Conservation (phyloP, 2,113 vertebrate species). For the Gnathonemus longibarbis region DNA sequence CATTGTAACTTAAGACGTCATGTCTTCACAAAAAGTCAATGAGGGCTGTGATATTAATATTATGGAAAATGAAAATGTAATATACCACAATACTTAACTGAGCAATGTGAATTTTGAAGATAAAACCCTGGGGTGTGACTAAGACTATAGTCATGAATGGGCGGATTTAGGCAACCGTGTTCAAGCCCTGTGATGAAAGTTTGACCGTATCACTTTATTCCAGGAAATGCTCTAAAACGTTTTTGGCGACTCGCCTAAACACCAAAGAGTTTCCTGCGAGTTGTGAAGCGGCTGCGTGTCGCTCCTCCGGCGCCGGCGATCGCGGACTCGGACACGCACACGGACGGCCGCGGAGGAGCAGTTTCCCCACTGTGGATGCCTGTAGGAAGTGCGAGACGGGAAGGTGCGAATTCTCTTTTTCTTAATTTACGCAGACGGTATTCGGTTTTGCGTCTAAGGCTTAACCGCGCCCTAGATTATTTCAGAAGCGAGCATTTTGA, state of each 20-base stretch:
- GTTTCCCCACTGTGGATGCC: not conserved
- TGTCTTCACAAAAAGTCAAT: not conserved
- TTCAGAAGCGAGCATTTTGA: not conserved
- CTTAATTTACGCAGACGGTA: not conserved
- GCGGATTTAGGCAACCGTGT: not conserved
- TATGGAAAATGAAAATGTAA: not conserved
- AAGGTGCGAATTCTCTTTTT: not conserved
- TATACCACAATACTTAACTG: not conserved
- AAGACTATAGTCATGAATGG: not conserved
- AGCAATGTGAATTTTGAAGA: not conserved
- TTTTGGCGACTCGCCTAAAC: not conserved
- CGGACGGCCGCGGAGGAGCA: not conserved
- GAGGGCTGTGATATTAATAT: not conserved
- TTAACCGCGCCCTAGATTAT: not conserved
- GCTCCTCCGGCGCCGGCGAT: not conserved
- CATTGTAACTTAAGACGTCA: not conserved
- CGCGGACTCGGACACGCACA: too few relatives aligned
- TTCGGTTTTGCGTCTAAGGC: not conserved
- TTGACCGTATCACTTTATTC: not conserved
- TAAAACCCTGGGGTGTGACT: not conserved
- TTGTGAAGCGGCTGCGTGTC: not conserved
- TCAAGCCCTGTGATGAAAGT: not conserved
- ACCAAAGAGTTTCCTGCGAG: not conserved
- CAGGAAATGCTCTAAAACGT: not conserved
- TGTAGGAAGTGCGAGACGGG: not conserved